Base-by-base conservation (phyloP, 1,140 invertebrate genomes). In the Temnothorax longispinosus region DNA sequence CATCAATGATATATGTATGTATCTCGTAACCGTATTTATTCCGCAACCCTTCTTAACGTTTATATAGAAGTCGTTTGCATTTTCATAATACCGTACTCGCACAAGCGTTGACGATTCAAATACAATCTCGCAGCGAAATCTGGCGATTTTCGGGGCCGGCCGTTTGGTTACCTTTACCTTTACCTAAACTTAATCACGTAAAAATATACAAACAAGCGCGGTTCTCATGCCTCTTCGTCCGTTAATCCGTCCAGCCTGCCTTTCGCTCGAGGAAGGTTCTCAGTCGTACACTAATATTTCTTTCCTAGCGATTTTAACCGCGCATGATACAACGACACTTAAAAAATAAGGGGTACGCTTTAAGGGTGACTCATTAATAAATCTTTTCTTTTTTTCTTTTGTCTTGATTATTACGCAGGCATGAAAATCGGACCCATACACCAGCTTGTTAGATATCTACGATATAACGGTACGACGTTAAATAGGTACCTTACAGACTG, bases 401-500 rank as follows among this genome's bases (percentile, higher is more conserved):
- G 72, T 65, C 80, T 87, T 67, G 74, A 91, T 75, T 60, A 92
- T 69, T 93, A 94, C 91, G 90, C 87, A 93, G 91, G 91, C 93
- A 91, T 93, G 87, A 71, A 88, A 92, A 74, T 95, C 94, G 94
- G 94, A 95, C 94, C 94, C 94, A 94, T 95, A 92, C 90, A 95
- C 94, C 94, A 95, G 94, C 94, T 95, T 93, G 89, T 93, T 94
- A 92, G 90, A 91, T 91, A 87, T 91, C 52, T 91, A 92, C 81
- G 85, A 88, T 92, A 91, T 64, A 88, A 91, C 56, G 80, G 76
- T 87, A 89, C n/a, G 44, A 75, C 71, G 71, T 47, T 85, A 78
- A 78, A 76, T 85, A 84, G 67, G 82, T 77, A 77, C 54, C 54
- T 80, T 69, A 47, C 58, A 65, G 27, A 62, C 69, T 50, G 54